A percentile compares a stretch with the other conserved stretches of the same genome.
phyloP scores from a whole-genome alignment of 2,113 vertebrate species.

The Oryzias woworae region DNA sequence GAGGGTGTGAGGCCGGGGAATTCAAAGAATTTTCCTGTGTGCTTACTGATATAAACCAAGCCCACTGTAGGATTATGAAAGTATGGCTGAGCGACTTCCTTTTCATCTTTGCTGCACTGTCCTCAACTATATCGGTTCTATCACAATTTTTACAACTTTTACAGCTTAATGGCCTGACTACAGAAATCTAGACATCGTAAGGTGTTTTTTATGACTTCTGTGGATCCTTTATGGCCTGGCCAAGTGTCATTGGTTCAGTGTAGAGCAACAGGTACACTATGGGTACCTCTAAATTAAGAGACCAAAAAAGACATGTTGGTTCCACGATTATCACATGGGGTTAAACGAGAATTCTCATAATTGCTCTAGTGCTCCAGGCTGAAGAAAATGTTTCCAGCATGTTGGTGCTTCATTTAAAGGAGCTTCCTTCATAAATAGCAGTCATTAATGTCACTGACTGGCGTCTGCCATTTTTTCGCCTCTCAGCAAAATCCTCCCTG shows the following conservation, averaged over 20 bases:
- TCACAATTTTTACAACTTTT: constrained; percentile 68
- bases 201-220: constrained; percentile 63
- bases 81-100: constrained; percentile 28
- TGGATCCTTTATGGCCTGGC: constrained; percentile 57
- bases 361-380: too few relatives aligned
- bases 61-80: constrained; percentile 59
- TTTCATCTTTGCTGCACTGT: constrained; percentile 59
- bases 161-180: constrained; percentile 68
- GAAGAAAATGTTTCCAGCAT: too few relatives aligned
- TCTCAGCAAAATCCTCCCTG: constrained; percentile 15
- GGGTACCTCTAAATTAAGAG: constrained; percentile 11
- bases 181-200: constrained; percentile 71
- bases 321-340: constrained; percentile 10
- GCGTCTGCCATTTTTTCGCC: background rate
- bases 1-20: constrained; percentile 58
- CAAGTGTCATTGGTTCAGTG: constrained; percentile 62
- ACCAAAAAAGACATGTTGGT: constrained; percentile 4
- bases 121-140: constrained; percentile 52
- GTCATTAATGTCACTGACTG: constrained; percentile 1
- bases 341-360: too few relatives aligned
- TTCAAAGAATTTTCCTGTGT: constrained; percentile 61
- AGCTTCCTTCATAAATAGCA: background rate
- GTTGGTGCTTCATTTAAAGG: too few relatives aligned
- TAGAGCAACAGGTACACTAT: constrained; percentile 19
- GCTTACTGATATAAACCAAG: constrained; percentile 55